These are phyloP conservation scores for Picus viridis DNA, from an alignment of 2,797 vertebrate species.

Conservation along the genomic window DNA sequence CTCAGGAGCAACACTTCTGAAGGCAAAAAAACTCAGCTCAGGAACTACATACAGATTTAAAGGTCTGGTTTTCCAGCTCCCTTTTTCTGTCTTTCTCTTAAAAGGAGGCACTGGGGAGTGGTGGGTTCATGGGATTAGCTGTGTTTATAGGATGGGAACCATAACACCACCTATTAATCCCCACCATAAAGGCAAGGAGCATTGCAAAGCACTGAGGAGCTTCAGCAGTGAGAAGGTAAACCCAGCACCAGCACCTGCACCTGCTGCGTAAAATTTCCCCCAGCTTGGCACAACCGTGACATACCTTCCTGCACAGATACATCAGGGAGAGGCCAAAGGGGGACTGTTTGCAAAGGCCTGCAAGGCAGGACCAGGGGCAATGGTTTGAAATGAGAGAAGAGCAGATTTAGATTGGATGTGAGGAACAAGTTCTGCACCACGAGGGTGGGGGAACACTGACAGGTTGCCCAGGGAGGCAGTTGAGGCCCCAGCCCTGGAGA, in stretches of 20 bases:
- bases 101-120: not conserved
- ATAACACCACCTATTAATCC: not conserved
- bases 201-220: slow-evolving; percentile 25
- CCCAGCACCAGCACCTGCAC: not conserved
- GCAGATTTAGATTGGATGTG: too few relatives aligned
- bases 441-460: too few relatives aligned
- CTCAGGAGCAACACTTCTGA: not conserved
- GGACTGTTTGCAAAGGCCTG: too few relatives aligned
- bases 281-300: not conserved
- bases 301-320: not conserved
- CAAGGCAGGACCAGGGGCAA: too few relatives aligned
- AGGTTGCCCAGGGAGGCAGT: too few relatives aligned
- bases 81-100: slow-evolving; percentile 6
- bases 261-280: slow-evolving; percentile 24
- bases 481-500: too few relatives aligned
- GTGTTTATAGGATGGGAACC: not conserved
- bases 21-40: not conserved
- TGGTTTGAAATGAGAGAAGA: too few relatives aligned
- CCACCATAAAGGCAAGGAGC: not conserved
- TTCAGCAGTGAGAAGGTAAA: not conserved
- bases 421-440: too few relatives aligned
- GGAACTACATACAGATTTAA: not conserved
- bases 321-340: not conserved
- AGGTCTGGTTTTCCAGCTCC: not conserved
- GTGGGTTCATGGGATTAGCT: not conserved